Percentiles rank a stretch among this genome's conserved stretches.
These are phyloP conservation scores for Scopus umbretta DNA, from an alignment of 2,113 vertebrate species.

Conservation along the genomic window DNA sequence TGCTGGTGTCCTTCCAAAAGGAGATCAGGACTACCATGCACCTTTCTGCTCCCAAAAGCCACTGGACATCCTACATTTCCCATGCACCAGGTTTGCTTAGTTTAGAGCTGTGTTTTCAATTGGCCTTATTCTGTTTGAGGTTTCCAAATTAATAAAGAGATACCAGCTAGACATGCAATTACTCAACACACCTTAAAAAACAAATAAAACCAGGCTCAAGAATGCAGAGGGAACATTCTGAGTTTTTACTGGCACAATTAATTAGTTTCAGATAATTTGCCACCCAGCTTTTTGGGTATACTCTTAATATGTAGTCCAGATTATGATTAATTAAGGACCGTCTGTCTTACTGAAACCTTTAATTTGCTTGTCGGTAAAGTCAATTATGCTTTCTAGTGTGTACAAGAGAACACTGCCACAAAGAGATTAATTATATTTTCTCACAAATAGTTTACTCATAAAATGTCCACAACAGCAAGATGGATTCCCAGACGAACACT, in stretches of 20 bases:
- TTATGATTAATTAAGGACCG: background rate
- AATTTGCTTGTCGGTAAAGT: slow-evolving; percentile 18
- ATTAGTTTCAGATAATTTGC: slow-evolving; percentile 29
- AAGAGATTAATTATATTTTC: slow-evolving; percentile 25
- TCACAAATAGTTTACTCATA: background rate
- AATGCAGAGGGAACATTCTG: background rate
- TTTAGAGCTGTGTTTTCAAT: background rate
- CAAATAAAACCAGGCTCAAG: background rate
- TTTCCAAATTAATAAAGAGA: background rate
- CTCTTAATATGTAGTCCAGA: background rate
- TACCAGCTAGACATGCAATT: background rate
- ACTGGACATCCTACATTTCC: background rate
- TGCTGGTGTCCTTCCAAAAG: background rate
- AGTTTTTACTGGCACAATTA: background rate
- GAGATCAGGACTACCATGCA: background rate
- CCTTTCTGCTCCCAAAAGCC: background rate
- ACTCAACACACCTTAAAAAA: background rate
- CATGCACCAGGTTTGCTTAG: background rate
- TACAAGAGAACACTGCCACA: background rate
- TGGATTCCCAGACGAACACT: background rate
- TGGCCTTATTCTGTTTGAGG: background rate
- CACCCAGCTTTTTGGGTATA: background rate
- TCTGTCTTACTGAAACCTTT: slow-evolving; percentile 6
- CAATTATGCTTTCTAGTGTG: background rate
- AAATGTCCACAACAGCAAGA: background rate